phyloP scores from a whole-genome alignment of 2,797 vertebrate species.

The Taeniopygia guttata region DNA sequence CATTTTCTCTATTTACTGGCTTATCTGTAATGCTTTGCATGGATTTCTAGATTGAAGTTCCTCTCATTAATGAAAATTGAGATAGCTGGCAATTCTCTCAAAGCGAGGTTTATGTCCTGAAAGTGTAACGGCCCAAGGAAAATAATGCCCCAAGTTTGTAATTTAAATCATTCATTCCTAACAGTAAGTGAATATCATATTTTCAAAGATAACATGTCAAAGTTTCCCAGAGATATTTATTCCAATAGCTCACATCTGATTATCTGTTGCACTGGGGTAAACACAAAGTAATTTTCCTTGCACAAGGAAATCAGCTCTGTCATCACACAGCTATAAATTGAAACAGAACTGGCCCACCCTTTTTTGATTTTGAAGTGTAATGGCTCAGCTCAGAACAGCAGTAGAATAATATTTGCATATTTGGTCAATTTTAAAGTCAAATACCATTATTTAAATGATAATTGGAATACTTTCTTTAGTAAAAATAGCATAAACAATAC shows the following conservation, averaged over 20 bases:
- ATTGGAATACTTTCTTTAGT: constrained; percentile 18
- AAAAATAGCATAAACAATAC: constrained; percentile 18
- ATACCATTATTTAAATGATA: constrained; percentile 29
- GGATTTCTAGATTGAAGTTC: not conserved
- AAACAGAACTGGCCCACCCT: not conserved
- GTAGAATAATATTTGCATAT: constrained; percentile 21
- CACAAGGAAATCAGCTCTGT: not conserved
- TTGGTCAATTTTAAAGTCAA: constrained; percentile 18
- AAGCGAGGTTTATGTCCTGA: not conserved
- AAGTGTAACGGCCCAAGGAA: not conserved
- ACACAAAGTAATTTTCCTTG: not conserved
- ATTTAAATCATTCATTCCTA: not conserved
- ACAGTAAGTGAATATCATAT: not conserved
- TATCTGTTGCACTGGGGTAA: not conserved
- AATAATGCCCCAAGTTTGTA: not conserved
- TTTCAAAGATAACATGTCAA: constrained; percentile 18
- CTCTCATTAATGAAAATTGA: constrained; percentile 6
- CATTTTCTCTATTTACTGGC: not conserved
- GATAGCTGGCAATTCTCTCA: not conserved
- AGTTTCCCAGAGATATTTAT: constrained; percentile 13
- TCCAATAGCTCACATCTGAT: not conserved
- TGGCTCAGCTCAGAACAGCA: not conserved
- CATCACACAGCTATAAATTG: not conserved
- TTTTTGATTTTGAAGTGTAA: not conserved
- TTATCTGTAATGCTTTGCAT: not conserved